Evolutionary conservation across 2,797 vertebrate species (phyloP), one percentile per base, ranked within the genome.

Genomic region (Bovichtus variegatus): DNA sequence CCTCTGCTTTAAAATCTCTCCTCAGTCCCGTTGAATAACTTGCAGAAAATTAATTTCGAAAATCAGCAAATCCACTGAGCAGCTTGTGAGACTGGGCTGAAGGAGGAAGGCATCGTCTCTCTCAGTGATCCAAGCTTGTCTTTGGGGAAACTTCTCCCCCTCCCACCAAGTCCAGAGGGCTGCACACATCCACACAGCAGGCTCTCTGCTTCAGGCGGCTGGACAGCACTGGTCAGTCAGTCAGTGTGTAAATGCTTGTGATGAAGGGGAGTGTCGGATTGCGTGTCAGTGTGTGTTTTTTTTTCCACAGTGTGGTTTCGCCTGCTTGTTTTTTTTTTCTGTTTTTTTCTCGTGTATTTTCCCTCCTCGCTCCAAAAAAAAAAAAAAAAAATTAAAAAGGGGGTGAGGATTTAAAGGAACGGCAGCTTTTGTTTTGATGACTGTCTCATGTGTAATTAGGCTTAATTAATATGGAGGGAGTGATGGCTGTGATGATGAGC

Each of bases 51-150:
- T 68, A 88, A 73, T 81, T 80, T 67, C 64, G 66, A 71, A 44
- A 91, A 89, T 94, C 91, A 94, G 78, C 91, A 94, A 94, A 94
- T 95, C 95, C 94, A 93, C 84, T 68, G 84, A 87, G 85, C 87
- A 71, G 90, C 78, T 78, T 53, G 89, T 71, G 91, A 90, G 91
- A 84, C 65, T 78, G 71, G 86, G 78, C 74, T 87, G 46, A 50
- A 89, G 65, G 77, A 90, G 83, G 67, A 94, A 93, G 83, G 91
- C 95, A 95, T 95, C 91, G 84, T 93, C 87, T 64, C 64, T 88
- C 85, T 82, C 80, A 82, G 74, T 59, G 90, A 92, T 91, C 91
- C 91, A 29, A 74, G 85, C 84, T 81, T 44, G 89, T 94, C 89
- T 94, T 86, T 84, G 84, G 83, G 88, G 83, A 94, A 94, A 95